phyloP scores from a whole-genome alignment of 2,888 invertebrate genomes.

The Diplolepis rosae region DNA sequence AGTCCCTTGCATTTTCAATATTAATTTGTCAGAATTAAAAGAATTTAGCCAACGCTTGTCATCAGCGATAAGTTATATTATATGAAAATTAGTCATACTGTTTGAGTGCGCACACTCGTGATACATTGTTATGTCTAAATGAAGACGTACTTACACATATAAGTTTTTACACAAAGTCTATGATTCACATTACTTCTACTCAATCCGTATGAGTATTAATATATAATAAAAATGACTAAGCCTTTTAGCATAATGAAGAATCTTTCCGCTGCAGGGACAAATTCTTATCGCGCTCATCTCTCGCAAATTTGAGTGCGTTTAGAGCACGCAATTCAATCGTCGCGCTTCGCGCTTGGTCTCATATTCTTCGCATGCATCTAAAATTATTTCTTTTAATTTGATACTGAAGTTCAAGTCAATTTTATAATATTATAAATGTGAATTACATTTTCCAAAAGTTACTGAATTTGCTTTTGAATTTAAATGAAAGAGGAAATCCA shows the following conservation, averaged over 20 bases:
- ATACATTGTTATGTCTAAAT: not conserved
- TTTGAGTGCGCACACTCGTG: not conserved
- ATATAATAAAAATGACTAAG: not conserved
- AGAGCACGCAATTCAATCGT: too few species aligned
- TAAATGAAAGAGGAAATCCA: too few species aligned
- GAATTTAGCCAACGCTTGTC: not conserved
- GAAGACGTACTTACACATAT: not conserved
- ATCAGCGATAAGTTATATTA: not conserved
- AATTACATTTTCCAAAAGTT: too few species aligned
- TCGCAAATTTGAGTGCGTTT: too few species aligned
- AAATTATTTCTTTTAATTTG: too few species aligned
- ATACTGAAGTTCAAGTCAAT: too few species aligned
- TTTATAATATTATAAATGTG: too few species aligned
- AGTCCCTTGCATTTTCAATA: not conserved
- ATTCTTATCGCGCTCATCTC: too few species aligned
- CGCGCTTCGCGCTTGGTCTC: too few species aligned
- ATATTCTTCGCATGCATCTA: too few species aligned
- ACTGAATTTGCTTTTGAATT: too few species aligned
- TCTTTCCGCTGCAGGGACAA: too few species aligned
- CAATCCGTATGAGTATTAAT: not conserved
- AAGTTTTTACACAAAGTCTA: slow-evolving; percentile 7
- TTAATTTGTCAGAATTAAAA: not conserved
- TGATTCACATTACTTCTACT: slow-evolving; percentile 5
- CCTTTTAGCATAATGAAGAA: not conserved
- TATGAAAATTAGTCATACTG: not conserved